Evolutionary conservation across 2,113 vertebrate genomes (phyloP).

Genomic region (Microcebus tavaratra): DNA sequence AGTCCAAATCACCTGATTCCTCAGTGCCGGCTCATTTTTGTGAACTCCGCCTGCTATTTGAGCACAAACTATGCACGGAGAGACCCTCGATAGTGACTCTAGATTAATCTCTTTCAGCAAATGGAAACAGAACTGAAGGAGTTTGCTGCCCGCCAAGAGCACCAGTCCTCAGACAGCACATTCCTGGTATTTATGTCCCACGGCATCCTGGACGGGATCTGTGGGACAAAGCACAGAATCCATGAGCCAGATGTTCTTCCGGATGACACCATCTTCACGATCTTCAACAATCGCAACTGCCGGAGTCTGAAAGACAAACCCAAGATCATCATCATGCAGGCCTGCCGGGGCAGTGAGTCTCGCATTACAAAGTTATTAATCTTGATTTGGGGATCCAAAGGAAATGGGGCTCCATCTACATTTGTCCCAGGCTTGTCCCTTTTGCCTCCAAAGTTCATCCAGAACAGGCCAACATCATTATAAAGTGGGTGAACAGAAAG

Average conservation of each 20-base stretch:
- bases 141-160: slow-evolving; percentile 84
- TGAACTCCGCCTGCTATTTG: neutral
- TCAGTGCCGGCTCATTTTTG: neutral
- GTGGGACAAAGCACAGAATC: slow-evolving; percentile 68
- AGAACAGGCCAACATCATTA: neutral
- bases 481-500: neutral
- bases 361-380: neutral
- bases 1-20: neutral
- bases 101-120: slow-evolving; percentile 74
- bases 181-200: slow-evolving; percentile 93
- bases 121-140: slow-evolving; percentile 77
- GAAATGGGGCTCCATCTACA: neutral
- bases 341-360: slow-evolving; percentile 87
- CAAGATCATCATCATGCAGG: slow-evolving; percentile 90
- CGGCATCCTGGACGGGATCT: slow-evolving; percentile 80
- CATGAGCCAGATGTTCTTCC: slow-evolving; percentile 77
- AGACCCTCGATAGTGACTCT: neutral
- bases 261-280: slow-evolving; percentile 82
- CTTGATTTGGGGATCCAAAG: neutral
- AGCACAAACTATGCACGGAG: neutral
- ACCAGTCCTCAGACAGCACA: slow-evolving; percentile 87
- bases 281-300: slow-evolving; percentile 85
- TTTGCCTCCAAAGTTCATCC: neutral
- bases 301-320: slow-evolving; percentile 85
- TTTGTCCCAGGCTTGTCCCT: neutral